Percentiles rank a stretch among this genome's conserved stretches.
phyloP scores from a whole-genome alignment of 2,797 vertebrate genomes.

The Alectoris magna region DNA sequence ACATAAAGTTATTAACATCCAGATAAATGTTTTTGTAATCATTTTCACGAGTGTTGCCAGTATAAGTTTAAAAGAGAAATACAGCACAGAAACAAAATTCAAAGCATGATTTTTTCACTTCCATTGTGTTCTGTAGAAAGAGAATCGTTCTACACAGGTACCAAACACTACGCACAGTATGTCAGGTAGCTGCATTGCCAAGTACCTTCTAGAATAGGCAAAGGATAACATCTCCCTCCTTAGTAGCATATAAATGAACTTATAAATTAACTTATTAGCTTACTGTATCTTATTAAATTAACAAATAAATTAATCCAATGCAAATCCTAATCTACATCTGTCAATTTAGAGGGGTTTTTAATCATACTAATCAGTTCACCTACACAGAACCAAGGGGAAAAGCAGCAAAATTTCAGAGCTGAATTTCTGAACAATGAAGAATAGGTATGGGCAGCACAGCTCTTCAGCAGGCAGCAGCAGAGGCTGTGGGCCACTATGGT shows the following conservation, averaged over 20 bases:
- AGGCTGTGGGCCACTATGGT: no score
- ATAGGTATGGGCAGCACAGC: accelerated
- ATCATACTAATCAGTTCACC: background rate
- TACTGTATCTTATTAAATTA: background rate
- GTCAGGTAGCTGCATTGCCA: background rate
- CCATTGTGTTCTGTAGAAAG: background rate
- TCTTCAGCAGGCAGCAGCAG: background rate
- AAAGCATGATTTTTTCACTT: background rate
- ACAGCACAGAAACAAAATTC: background rate
- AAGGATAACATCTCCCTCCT: conserved; percentile 12
- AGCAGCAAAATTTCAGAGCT: background rate
- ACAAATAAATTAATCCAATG: conserved; percentile 8
- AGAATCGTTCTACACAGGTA: background rate
- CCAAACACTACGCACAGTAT: background rate
- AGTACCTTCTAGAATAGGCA: background rate
- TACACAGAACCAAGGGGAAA: background rate
- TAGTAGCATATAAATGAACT: background rate
- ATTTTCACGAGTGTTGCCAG: background rate
- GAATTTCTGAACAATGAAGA: background rate
- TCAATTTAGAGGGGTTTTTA: background rate
- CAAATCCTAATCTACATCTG: conserved; percentile 10
- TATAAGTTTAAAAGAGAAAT: background rate
- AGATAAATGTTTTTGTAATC: background rate
- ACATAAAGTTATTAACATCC: background rate
- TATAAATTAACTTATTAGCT: background rate